Evolutionary conservation across 2,797 vertebrate species (phyloP), one percentile per base, ranked within the genome.

Genomic region (Heliangelus exortis): DNA sequence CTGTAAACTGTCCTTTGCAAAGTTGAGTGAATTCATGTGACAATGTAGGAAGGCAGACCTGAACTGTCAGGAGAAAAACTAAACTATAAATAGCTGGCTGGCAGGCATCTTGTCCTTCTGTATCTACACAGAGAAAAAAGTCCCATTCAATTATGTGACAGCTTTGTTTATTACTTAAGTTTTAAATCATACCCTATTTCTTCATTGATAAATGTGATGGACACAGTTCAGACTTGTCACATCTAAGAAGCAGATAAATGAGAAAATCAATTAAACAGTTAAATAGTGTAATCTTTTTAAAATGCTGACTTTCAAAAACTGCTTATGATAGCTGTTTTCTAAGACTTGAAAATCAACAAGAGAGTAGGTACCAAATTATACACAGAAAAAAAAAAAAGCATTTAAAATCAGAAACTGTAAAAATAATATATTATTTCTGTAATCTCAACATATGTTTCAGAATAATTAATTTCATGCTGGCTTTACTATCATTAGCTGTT

Each of bases 401-500:
- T 91, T 84, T 69, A 34, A 51, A 39, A 81, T 63, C 12, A 87
- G 23, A 93, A 69, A 47, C 55, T 73, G 0, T 8, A 23, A 61
- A 83, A 76, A 68, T 62, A 54, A 34, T 8, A 2, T 45, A 45
- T 72, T 71, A 61, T 77, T 92, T 96, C 29, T 92, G 61, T 91
- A 92, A 71, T 84, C 65, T 95, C 84, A 91, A 91, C 10, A 48
- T 20, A 17, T 48, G 34, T 90, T 96, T 96, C 76, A 89, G 15
- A 54, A 50, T 93, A 96, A 92, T 91, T 93, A 79, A 68, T 86
- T 96, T 66, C n/a, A 62, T 90, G 33, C 41, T 87, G 86, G 79
- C 59, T 92, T 96, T 96, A 91, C 53, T 95, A 53, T 71, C 72
- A 43, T 84, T 95, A 92, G 92, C 95, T 95, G 80, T 96, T 96